Percentiles rank a stretch among this genome's conserved stretches.
Evolutionary conservation across 2,113 vertebrate species (phyloP).

Genomic region (Crotalus horridus): DNA sequence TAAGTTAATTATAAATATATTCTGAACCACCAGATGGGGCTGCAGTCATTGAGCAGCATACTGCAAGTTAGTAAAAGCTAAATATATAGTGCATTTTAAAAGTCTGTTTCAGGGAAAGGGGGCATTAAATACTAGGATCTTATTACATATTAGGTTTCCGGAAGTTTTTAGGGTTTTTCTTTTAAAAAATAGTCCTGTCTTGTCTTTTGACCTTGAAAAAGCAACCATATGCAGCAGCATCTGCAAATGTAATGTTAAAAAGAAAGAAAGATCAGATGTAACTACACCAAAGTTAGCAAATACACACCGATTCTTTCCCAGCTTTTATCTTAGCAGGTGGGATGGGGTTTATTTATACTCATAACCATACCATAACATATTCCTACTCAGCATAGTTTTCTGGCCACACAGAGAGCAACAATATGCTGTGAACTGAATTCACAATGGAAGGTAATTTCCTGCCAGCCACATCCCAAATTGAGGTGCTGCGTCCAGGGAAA

Average conservation of each 20-base stretch:
- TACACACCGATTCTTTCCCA: neutral
- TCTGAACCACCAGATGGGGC: conserved; percentile 40
- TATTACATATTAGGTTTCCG: neutral
- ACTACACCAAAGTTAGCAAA: neutral
- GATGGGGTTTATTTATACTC: neutral
- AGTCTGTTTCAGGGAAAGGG: neutral
- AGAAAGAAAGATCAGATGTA: neutral
- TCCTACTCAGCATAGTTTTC: neutral
- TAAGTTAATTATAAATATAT: neutral
- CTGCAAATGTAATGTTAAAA: neutral
- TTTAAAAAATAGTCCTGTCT: neutral
- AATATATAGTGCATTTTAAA: neutral
- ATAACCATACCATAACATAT: neutral
- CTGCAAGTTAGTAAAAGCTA: neutral
- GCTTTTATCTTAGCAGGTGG: conserved; percentile 23
- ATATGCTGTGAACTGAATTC: neutral
- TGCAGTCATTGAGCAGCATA: neutral
- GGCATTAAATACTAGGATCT: neutral
- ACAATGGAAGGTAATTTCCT: neutral
- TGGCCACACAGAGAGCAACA: conserved; percentile 21
- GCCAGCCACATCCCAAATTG: neutral
- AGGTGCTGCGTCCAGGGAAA: neutral
- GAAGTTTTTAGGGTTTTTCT: neutral
- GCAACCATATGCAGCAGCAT: neutral
- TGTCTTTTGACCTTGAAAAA: conserved; percentile 3